Evolutionary conservation across 2,888 invertebrate species (phyloP), one percentile per base, ranked within the genome.

Genomic region (Scaptomyza polygonia): DNA sequence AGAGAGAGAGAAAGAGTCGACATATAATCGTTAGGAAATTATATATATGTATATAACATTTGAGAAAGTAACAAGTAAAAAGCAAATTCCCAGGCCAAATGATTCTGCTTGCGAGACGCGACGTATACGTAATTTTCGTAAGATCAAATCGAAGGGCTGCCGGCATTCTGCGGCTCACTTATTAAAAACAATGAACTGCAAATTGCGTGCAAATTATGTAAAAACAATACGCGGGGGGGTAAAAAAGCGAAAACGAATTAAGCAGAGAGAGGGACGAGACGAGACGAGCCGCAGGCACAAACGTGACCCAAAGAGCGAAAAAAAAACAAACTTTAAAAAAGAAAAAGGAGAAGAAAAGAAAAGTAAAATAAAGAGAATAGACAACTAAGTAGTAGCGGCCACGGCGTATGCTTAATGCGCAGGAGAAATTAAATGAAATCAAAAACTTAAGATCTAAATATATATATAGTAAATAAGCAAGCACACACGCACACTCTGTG

Each of bases 101-200:
- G 34, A 11, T 49, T 21, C 4, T 14, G 3, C 34, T 11, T 32
- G 8, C 16, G 14, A 8, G 14, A 5, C 3, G n/a, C 3, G 14
- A 5, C 3, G n/a, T 6, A 11, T 4, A 21, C n/a, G 34, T 0
- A 11, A 7, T 25, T 32, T 4, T 11, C 14, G 49, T 49, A n/a
- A n/a, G 21, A 11, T 34, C 36, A 14, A 25, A 25, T n/a, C n/a
- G n/a, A 11, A 14, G 2, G 11, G 30, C 16, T 11, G n/a, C 51
- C 34, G 25, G 32, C 36, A 51, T 48, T 43, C n/a, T 52, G 25
- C 16, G 34, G 57, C 44, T 51, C 58, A 32, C 45, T n/a, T n/a
- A 45, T 67, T 61, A 64, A 64, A 14, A 67, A 77, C 77, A 75
- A 77, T 76, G 64, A 67, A 57, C 77, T 72, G 67, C 72, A 67